Percentiles rank a stretch among this genome's conserved stretches.
Conservation (phyloP, 2,797 vertebrate species). For the Percopsis omiscomaycus region DNA sequence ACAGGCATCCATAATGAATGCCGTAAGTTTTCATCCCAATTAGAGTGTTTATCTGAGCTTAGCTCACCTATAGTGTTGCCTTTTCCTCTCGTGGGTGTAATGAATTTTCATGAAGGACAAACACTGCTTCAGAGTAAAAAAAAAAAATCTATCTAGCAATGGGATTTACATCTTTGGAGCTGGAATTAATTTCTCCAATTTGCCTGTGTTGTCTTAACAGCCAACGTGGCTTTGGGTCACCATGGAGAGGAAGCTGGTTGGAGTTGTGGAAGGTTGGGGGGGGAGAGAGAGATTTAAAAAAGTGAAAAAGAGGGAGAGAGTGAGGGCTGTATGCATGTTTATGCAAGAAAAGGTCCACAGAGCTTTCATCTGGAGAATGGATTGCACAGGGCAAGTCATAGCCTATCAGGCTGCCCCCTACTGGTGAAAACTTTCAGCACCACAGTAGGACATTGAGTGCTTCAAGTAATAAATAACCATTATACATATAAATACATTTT, state of each 20-base stretch:
- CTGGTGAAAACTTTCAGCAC: conserved; percentile 43
- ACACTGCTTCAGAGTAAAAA: conserved; percentile 65
- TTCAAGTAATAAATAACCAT: too few species aligned
- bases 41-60: conserved; percentile 77
- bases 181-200: conserved; percentile 67
- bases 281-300: conserved; percentile 1
- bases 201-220: conserved; percentile 69
- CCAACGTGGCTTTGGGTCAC: conserved; percentile 28
- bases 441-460: too few species aligned
- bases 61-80: conserved; percentile 75
- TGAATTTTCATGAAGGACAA: conserved; percentile 79
- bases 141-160: conserved; percentile 66
- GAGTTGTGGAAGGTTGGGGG: conserved; percentile 15
- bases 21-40: conserved; percentile 75
- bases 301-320: conserved; percentile 10
- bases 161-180: conserved; percentile 71
- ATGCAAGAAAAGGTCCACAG: conserved; percentile 48
- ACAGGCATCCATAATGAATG: conserved; percentile 72
- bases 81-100: conserved; percentile 63
- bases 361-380: conserved; percentile 66
- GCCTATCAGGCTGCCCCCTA: conserved; percentile 34
- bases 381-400: conserved; percentile 51
- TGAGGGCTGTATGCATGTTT: conserved; percentile 55
- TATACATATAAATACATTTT: too few species aligned
- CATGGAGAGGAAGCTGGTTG: conserved; percentile 21